A percentile compares a stretch with the other conserved stretches of the same genome.
These are phyloP conservation scores for Amiota communis DNA, from an alignment of 2,888 invertebrate species.

Conservation along the genomic window DNA sequence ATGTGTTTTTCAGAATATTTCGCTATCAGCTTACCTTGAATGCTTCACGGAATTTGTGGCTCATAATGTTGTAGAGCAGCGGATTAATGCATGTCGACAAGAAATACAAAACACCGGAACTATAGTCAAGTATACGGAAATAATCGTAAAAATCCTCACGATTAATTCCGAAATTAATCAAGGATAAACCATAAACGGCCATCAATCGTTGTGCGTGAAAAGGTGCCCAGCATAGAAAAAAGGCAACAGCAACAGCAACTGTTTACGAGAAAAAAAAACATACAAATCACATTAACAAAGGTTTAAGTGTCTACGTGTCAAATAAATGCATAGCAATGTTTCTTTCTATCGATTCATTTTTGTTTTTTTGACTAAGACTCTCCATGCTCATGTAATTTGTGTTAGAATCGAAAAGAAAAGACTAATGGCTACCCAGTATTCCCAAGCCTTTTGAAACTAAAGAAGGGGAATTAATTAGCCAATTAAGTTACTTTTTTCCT, in stretches of 20 bases:
- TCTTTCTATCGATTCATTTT: too few relatives aligned
- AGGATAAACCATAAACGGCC: slow-evolving; percentile 80
- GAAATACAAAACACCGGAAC: slow-evolving; percentile 81
- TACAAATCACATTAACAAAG: slow-evolving; percentile 6
- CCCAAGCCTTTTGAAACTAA: too few relatives aligned
- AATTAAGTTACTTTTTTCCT: too few relatives aligned
- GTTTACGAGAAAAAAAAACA: slow-evolving; percentile 62
- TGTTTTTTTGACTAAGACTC: too few relatives aligned
- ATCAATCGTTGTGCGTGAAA: slow-evolving; percentile 93
- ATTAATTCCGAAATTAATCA: slow-evolving; percentile 50
- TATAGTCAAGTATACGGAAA: slow-evolving; percentile 79
- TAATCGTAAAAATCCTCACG: slow-evolving; percentile 74
- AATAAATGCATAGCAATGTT: too few relatives aligned
- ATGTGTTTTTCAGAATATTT: neutral
- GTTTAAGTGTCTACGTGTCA: too few relatives aligned
- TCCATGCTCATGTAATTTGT: too few relatives aligned
- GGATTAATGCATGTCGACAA: slow-evolving; percentile 82
- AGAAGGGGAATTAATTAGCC: too few relatives aligned
- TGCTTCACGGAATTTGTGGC: slow-evolving; percentile 81
- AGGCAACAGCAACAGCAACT: slow-evolving; percentile 89
- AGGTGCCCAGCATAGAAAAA: slow-evolving; percentile 91
- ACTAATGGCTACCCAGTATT: too few relatives aligned
- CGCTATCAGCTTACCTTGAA: slow-evolving; percentile 76
- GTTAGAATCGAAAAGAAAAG: too few relatives aligned
- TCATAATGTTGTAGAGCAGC: slow-evolving; percentile 81